A percentile compares a stretch with the other conserved stretches of the same genome.
These are phyloP conservation scores for Myotis findleyi DNA, from an alignment of 2,797 vertebrate species.

Conservation along the genomic window DNA sequence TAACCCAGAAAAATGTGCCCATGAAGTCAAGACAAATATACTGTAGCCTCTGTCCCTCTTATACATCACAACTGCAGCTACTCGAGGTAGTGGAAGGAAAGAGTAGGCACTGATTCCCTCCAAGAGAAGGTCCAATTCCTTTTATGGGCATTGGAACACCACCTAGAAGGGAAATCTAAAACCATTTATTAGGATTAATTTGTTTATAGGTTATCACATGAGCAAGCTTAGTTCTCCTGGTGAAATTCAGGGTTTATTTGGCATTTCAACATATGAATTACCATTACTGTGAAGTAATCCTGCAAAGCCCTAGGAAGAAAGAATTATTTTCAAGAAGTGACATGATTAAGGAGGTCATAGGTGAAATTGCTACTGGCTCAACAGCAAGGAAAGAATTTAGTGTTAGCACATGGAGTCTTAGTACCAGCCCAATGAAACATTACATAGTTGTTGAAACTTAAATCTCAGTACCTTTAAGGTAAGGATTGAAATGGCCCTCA, in stretches of 20 bases:
- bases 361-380: background rate
- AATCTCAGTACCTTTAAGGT: constrained; percentile 30
- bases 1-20: constrained; percentile 29
- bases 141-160: constrained; percentile 13
- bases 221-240: constrained; percentile 47
- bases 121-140: constrained; percentile 49
- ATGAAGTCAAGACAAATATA: constrained; percentile 41
- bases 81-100: constrained; percentile 10
- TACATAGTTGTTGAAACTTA: constrained; percentile 2
- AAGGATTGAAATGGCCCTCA: constrained; percentile 34
- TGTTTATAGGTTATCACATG: constrained; percentile 48
- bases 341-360: constrained; percentile 27
- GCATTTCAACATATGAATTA: constrained; percentile 51
- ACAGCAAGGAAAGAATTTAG: constrained; percentile 49
- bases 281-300: constrained; percentile 54
- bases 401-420: background rate
- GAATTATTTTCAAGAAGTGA: constrained; percentile 53
- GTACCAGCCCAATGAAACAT: constrained; percentile 30
- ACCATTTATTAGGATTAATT: constrained; percentile 54
- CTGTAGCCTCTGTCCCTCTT: background rate
- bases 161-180: constrained; percentile 58
- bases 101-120: background rate
- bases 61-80: background rate
- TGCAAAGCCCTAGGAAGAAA: constrained; percentile 36
- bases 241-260: constrained; percentile 50